Conservation (phyloP, 2,888 invertebrate genomes). For the Melinaea marsaeus region DNA sequence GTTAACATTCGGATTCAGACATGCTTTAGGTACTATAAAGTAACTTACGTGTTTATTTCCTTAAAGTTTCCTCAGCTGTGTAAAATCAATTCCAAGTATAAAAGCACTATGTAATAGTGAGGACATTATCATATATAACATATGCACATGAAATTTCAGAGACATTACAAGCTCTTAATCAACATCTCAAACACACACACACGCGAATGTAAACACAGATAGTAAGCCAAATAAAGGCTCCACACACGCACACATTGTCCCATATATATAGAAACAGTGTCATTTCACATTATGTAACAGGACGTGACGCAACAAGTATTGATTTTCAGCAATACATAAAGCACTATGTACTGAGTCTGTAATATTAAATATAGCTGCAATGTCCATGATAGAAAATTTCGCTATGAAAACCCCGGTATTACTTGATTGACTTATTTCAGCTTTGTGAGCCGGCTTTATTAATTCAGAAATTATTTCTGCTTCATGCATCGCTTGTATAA, state of each 20-base stretch:
- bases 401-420: constrained; percentile 37
- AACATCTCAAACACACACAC: constrained; percentile 1
- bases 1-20: no score
- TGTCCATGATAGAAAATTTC: constrained; percentile 40
- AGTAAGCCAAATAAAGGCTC: constrained; percentile 14
- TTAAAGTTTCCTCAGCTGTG: background rate
- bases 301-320: constrained; percentile 45
- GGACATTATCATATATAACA: background rate
- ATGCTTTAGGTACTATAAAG: no score
- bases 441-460: constrained; percentile 31
- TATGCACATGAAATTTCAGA: constrained; percentile 2
- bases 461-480: constrained; percentile 22
- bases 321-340: constrained; percentile 44
- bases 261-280: constrained; percentile 22
- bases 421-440: constrained; percentile 35
- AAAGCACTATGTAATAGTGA: background rate
- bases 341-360: constrained; percentile 32
- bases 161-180: background rate
- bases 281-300: constrained; percentile 37
- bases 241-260: constrained; percentile 12
- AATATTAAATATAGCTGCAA: constrained; percentile 30
- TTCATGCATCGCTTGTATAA: constrained; percentile 11
- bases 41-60: no score
- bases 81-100: background rate
- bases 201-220: background rate